phyloP scores from a whole-genome alignment of 2,888 invertebrate genomes.

The Hypena proboscidalis region DNA sequence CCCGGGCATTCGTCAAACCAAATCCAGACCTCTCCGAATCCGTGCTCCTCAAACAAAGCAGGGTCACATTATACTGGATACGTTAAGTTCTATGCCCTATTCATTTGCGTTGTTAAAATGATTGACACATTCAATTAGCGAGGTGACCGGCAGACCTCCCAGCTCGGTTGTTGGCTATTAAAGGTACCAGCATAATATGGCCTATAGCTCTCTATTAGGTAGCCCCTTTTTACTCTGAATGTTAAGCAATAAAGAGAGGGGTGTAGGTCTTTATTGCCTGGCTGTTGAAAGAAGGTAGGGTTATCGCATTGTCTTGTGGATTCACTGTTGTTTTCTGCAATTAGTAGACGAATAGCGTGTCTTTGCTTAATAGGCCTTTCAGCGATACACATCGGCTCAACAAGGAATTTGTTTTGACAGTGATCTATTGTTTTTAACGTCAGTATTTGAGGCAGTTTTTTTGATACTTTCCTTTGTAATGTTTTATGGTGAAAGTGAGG shows the following conservation, averaged over 20 bases:
- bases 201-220: constrained; percentile 25
- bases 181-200: constrained; percentile 54
- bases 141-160: constrained; percentile 86
- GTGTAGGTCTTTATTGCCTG: constrained; percentile 48
- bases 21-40: constrained; percentile 37
- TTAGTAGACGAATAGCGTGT: constrained; percentile 76
- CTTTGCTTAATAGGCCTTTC: constrained; percentile 77
- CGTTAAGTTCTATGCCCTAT: constrained; percentile 71
- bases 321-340: constrained; percentile 81
- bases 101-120: constrained; percentile 90
- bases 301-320: constrained; percentile 73
- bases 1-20: constrained; percentile 69
- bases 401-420: constrained; percentile 49
- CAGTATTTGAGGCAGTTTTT: background rate
- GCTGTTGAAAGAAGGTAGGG: constrained; percentile 58
- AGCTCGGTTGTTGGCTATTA: constrained; percentile 75
- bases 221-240: constrained; percentile 14
- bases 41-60: constrained; percentile 26
- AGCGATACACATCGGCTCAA: constrained; percentile 56
- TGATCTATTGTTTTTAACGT: constrained; percentile 33
- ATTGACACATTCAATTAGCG: constrained; percentile 93
- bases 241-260: constrained; percentile 19
- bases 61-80: constrained; percentile 60
- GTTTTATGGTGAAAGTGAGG: background rate
- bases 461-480: background rate